Evolutionary conservation across 2,888 invertebrate genomes (phyloP), one percentile per base, ranked within the genome.

Genomic region (Caenorhabditis imperialis): DNA sequence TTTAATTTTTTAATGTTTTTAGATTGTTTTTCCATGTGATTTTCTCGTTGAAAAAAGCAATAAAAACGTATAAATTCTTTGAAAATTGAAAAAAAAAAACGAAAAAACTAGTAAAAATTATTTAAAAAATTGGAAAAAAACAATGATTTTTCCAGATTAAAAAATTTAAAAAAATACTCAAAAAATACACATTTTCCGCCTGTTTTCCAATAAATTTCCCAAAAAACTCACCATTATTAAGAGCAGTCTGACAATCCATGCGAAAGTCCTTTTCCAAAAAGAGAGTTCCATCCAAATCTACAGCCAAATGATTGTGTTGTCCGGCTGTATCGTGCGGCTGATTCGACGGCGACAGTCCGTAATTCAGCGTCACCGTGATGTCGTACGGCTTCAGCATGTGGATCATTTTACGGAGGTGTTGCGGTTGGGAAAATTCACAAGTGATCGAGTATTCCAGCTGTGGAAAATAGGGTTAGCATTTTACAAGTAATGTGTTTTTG

Each of bases 301-400:
- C 57, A 8, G 51, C 50, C 25, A 67, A 4, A 27, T 67, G 67
- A 14, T 50, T 51, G 22, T 67, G 67, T 16, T 16, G 33, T 44
- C 42, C 33, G 16, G 1, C 2, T 0, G 33, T 38, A 1, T 61
- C 51, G 14, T 33, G 50, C n/a, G n/a, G n/a, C n/a, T n/a, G n/a
- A 2, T 23, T 27, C n/a, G 5, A 8, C 8, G 14, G 5, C 33
- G 20, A n/a, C 8, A 30, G 23, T 25, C 67, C 67, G 20, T 35
- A 51, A 16, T 23, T 50, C 16, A 67, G 33, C 8, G 12, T 38
- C 0, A 67, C n/a, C 0, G 18, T n/a, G 7, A 67, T 51, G n/a
- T 67, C 67, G 14, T 23, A 2, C 14, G 67, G 67, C 51, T 67
- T 67, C 50, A 67, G 55, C 67, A 67, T 67, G 22, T 42, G 44